Base-by-base conservation (phyloP, 2,888 invertebrate species). In the Schizotus pectinicornis region DNA sequence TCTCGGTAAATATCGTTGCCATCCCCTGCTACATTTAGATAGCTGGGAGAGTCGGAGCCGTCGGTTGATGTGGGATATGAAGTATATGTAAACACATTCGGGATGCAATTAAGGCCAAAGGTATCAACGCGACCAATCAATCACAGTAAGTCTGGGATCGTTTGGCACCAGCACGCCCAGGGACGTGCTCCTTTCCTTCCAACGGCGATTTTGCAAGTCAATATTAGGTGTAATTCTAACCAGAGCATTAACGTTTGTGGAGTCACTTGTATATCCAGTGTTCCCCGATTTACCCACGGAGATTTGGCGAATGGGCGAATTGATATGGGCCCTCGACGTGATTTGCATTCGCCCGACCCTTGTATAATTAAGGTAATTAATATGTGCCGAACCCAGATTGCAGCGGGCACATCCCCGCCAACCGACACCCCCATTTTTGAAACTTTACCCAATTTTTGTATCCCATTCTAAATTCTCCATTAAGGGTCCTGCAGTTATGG, bases 71-170 rank as follows among this genome's bases (percentile, higher is more conserved):
- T 67, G 72, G 73, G 71, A 71, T 75, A 73, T 73, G 74, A 73
- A 77, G 76, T 74, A 74, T 76, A 72, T 75, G 77, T 75, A 78
- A 78, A 78, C 79, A 79, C 74, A 77, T 76, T 77, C 74, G 74
- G 76, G 72, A 74, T 70, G 77, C 77, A 77, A 78, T 78, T 78
- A 78, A 75, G 77, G 73, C 72, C 69, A 71, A 70, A 77, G 76
- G 77, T 78, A 78, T 77, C 77, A 74, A 74, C 73, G 69, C 58
- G 64, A 69, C 76, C 78, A 78, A 79, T 79, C 79, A 79, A 79
- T 79, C 72, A 71, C 72, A 65, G 74, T 79, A 79, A 79, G 78
- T 79, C 78, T 69, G 70, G 74, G 74, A 75, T 77, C 71, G 75
- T 72, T 69, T 71, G 75, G 73, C 72, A 69, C 70, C 67, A 74